phyloP scores from a whole-genome alignment of 1,140 invertebrate genomes.

The Drosophila prosaltans region DNA sequence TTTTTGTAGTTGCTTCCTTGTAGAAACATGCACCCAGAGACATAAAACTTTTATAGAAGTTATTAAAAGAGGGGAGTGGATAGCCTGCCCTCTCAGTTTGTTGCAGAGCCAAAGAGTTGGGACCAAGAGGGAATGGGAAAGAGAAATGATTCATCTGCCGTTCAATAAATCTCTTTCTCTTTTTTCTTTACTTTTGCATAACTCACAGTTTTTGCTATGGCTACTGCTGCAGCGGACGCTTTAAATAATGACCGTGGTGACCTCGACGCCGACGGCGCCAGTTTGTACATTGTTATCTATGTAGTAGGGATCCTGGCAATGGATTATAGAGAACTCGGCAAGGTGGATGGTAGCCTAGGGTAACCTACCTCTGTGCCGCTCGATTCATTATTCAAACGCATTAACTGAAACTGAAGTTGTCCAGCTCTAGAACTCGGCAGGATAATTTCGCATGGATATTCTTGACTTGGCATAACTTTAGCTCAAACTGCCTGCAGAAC shows the following conservation, averaged over 20 bases:
- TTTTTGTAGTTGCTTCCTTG: not conserved
- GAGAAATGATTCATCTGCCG: constrained; percentile 68
- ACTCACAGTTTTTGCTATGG: constrained; percentile 26
- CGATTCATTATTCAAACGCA: constrained; percentile 79
- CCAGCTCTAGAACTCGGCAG: constrained; percentile 42
- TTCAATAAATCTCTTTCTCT: constrained; percentile 72
- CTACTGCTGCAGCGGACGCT: constrained; percentile 47
- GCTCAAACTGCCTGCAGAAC: constrained; percentile 42
- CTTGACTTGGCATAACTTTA: constrained; percentile 74
- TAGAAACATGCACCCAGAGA: constrained; percentile 67
- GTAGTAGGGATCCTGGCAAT: constrained; percentile 39
- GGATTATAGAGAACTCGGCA: constrained; percentile 5
- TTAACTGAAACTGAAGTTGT: constrained; percentile 68
- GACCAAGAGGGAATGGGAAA: constrained; percentile 4
- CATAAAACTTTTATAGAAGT: constrained; percentile 77
- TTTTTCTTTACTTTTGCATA: constrained; percentile 43
- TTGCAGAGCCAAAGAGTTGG: constrained; percentile 53
- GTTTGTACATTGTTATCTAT: constrained; percentile 70
- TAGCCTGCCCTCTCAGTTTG: not conserved
- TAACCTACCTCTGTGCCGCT: constrained; percentile 3
- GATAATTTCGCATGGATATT: constrained; percentile 69
- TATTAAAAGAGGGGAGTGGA: constrained; percentile 60
- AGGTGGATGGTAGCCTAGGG: constrained; percentile 49
- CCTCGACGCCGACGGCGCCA: constrained; percentile 61
- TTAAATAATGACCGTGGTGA: constrained; percentile 73